These are phyloP conservation scores for Germaria angustata DNA, from an alignment of 2,888 invertebrate genomes.

Conservation along the genomic window DNA sequence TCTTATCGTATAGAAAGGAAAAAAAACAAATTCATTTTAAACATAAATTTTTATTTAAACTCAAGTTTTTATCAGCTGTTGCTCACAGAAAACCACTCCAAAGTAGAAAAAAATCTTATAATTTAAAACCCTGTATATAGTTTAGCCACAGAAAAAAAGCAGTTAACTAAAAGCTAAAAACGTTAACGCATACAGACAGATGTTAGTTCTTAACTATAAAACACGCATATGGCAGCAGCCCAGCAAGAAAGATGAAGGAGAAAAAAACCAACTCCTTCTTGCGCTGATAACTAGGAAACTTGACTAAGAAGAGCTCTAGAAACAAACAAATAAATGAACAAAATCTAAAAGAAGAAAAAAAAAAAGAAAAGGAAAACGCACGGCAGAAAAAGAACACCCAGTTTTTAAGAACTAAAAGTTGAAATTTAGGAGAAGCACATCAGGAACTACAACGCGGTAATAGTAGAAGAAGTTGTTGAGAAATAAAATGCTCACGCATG, in stretches of 20 bases:
- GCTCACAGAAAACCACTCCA: conserved; percentile 37
- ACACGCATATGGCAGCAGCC: conserved; percentile 33
- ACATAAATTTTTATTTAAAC: conserved; percentile 58
- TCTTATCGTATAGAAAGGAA: conserved; percentile 53
- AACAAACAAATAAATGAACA: conserved; percentile 28
- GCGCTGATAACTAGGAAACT: conserved; percentile 47
- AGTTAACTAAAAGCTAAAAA: conserved; percentile 12
- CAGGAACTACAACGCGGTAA: conserved; percentile 3
- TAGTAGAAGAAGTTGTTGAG: conserved; percentile 10
- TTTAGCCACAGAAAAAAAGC: conserved; percentile 29
- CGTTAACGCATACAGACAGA: conserved; percentile 63
- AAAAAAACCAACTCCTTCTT: conserved; percentile 48
- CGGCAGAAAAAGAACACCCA: conserved; percentile 56
- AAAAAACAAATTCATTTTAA: conserved; percentile 55
- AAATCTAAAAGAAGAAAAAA: neutral
- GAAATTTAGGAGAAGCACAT: neutral
- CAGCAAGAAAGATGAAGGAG: neutral
- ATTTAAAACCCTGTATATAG: conserved; percentile 50
- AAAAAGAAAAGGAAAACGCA: neutral
- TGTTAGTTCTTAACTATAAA: conserved; percentile 54
- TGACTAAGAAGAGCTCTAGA: conserved; percentile 9
- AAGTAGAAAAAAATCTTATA: conserved; percentile 6
- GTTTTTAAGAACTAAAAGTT: conserved; percentile 10
- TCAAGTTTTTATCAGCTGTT: conserved; percentile 62
- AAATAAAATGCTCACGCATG: conserved; percentile 66